Evolutionary conservation across 2,113 vertebrate species (phyloP), one percentile per base, ranked within the genome.

Genomic region (Salvelinus alpinus): DNA sequence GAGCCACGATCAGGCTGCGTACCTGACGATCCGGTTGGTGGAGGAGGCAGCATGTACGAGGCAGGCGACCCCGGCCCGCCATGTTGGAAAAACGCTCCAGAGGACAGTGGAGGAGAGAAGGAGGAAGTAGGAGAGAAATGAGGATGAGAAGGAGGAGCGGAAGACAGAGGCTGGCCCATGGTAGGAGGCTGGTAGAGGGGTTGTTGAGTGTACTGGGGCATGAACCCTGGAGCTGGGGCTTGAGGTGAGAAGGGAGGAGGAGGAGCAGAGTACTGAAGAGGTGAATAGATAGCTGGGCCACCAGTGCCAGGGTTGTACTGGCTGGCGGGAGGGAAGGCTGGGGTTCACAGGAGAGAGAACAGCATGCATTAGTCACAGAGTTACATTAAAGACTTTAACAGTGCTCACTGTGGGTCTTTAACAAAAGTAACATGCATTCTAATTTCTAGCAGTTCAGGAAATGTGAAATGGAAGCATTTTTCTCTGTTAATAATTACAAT

Each of bases 1-100:
- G 87, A 91, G 22, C 64, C 93, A 93, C 92, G 93, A 83, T 93
- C 93, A 92, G 93, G 91, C 91, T 93, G 92, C 92, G 94, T 99
- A 99, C 97, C 97, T 99, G 97, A 95, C 90, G 93, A 85, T 97
- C 96, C 95, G 76, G 93, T 25, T 0, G 83, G 82, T 72, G 90
- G 93, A 84, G 94, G 93, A 71, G 92, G 94, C 24, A 92, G 88
- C 85, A 94, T 95, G 91, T 94, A 95, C n/a, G 95, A 90, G 67
- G 93, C 92, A 85, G 96, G 95, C 92, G 92, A 96, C 92, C 97
- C 96, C n/a, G 95, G 96, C 71, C 96, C 95, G 79, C 94, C 95
- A 92, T 96, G 96, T 95, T 97, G 96, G 91, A 96, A 97, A 91
- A 95, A 93, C 4, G 89, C 84, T 87, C 94, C 95, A 70, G 93